Base-by-base conservation (phyloP, 2,888 invertebrate species). In the Tachina grossa region DNA sequence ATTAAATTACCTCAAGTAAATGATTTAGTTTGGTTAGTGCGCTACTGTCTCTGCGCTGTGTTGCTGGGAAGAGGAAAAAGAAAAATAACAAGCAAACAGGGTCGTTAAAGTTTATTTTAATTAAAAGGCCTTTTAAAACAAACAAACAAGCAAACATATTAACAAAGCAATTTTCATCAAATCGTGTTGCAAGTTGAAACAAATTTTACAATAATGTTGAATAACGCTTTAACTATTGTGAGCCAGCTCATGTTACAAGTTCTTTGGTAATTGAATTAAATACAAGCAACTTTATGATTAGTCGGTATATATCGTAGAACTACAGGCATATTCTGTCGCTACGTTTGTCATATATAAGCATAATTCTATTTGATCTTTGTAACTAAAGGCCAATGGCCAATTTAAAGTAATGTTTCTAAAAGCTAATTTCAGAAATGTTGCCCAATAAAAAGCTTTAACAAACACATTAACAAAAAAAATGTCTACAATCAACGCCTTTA, bases 1-100 rank as follows among this genome's bases (percentile, higher is more conserved):
- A 83, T 85, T 83, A 66, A 79, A 75, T 85, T 85, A 83, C 85
- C 78, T 75, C 59, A 57, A 72, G 77, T 72, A 77, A 83, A 65
- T 83, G 57, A 77, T 83, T 76, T 66, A 75, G 63, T 63, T 82
- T 51, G 61, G 51, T 59, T 75, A 61, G 59, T 76, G 31, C 45
- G 63, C 74, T 43, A 41, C 49, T 14, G 14, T 13, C 49, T 16
- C 59, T 65, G n/a, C 31, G 53, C 31, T 10, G 39, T 49, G 13
- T 22, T 47, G 19, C 39, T n/a, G 43, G 55, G 43, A 63, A 43
- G 41, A 39, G 9, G 39, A 39, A 9, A 39, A 71, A 47, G 22
- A 10, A 55, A 45, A 57, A 80, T 61, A 31, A 43, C 49, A 51
- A 59, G 65, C 59, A 75, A 61, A 69, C 82, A 77, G 77, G 78